These are phyloP conservation scores for Pammene fasciana DNA, from an alignment of 2,888 invertebrate genomes.

Conservation along the genomic window DNA sequence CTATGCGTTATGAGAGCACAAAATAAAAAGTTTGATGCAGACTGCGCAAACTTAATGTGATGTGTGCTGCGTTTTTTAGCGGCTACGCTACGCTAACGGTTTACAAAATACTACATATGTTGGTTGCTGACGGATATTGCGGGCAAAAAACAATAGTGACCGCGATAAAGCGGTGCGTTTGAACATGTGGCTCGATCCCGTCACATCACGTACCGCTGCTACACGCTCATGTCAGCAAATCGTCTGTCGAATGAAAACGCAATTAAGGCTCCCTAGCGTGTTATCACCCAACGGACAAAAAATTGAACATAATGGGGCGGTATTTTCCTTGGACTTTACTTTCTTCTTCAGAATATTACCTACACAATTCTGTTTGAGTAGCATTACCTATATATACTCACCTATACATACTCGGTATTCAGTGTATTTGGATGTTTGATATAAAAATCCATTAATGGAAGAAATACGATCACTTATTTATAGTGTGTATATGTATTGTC, in stretches of 20 bases:
- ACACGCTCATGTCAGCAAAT: constrained; percentile 6
- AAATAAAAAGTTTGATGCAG: background rate
- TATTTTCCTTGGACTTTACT: constrained; percentile 5
- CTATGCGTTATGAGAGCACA: background rate
- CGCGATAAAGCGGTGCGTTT: constrained; percentile 11
- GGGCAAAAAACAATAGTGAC: constrained; percentile 9
- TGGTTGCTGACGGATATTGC: background rate
- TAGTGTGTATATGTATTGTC: too few species aligned
- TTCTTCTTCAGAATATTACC: too few species aligned
- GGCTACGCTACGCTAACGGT: background rate
- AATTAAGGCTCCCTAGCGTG: constrained; percentile 19
- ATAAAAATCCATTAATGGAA: too few species aligned
- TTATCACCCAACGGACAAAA: constrained; percentile 21
- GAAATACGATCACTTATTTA: too few species aligned
- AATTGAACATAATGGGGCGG: constrained; percentile 23
- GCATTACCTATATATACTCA: too few species aligned
- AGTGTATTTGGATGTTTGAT: too few species aligned
- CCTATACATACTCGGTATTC: too few species aligned
- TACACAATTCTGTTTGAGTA: too few species aligned
- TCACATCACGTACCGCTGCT: constrained; percentile 16
- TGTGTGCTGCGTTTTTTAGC: constrained; percentile 9
- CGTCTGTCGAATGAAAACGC: constrained; percentile 21
- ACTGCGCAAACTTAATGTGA: constrained; percentile 8
- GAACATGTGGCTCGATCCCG: background rate
- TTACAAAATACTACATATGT: constrained; percentile 21